A percentile compares a stretch with the other conserved stretches of the same genome.
Evolutionary conservation across 2,113 vertebrate species (phyloP).

Genomic region (Himantopus leucocephalus): DNA sequence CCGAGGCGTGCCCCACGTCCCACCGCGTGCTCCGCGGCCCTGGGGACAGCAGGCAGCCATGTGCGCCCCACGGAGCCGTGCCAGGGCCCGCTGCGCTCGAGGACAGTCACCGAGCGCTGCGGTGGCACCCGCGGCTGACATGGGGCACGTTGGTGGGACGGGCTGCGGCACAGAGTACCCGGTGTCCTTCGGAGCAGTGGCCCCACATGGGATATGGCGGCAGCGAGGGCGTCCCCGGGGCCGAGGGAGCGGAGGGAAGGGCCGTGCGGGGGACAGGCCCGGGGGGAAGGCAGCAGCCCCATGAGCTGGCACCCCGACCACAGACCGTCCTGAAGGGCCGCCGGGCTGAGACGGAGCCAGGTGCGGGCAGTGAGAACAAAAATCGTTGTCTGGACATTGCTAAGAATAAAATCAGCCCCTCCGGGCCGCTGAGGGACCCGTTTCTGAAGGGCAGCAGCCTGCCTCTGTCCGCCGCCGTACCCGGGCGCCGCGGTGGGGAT

Average conservation of each 20-base stretch:
- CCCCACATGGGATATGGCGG: not conserved
- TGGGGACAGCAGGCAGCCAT: not conserved
- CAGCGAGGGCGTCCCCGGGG: too few relatives aligned
- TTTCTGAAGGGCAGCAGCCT: not conserved
- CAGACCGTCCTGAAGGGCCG: fast-evolving
- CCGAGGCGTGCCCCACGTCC: not conserved
- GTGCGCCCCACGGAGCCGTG: fast-evolving
- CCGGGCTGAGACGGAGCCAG: fast-evolving
- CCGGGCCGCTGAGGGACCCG: not conserved
- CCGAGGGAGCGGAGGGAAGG: not conserved
- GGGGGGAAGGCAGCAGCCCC: not conserved
- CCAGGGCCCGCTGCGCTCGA: fast-evolving
- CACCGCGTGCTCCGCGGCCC: not conserved
- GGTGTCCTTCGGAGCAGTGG: not conserved
- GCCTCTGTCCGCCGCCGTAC: fast-evolving
- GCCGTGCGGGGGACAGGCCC: not conserved
- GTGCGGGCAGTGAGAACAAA: not conserved
- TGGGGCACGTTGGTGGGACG: fast-evolving
- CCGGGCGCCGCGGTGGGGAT: not conserved
- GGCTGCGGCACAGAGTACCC: not conserved
- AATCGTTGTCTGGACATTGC: not conserved
- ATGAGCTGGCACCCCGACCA: not conserved
- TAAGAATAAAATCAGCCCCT: not conserved
- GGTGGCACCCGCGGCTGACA: not conserved
- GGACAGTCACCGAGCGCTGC: not conserved